These are phyloP conservation scores for Platysternon megacephalum DNA, from an alignment of 2,113 vertebrate genomes.

Conservation along the genomic window DNA sequence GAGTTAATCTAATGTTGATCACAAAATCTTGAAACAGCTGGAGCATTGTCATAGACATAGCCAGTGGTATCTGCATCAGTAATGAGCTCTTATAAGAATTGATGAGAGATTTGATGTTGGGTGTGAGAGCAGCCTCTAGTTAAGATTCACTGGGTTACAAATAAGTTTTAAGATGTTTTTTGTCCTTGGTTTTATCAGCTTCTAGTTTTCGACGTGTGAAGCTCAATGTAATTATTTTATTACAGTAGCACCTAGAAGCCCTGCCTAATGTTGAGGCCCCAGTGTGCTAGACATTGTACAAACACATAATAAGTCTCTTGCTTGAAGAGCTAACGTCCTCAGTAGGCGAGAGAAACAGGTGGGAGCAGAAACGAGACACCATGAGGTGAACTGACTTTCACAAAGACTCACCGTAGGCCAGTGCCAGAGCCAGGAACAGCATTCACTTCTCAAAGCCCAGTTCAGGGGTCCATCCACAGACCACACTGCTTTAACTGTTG, in stretches of 20 bases:
- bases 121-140: neutral
- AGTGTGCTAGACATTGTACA: neutral
- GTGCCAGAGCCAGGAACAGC: neutral
- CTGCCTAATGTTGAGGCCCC: neutral
- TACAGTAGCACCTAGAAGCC: neutral
- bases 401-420: accelerated
- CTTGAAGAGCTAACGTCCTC: neutral
- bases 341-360: neutral
- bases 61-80: neutral
- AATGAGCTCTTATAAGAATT: neutral
- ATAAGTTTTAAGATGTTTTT: neutral
- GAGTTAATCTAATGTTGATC: neutral
- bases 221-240: neutral
- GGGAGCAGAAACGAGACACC: neutral
- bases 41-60: neutral
- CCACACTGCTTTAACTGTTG: neutral
- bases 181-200: neutral
- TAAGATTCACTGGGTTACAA: neutral
- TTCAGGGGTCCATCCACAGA: neutral
- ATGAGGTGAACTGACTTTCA: neutral
- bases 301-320: neutral
- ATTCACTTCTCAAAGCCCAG: neutral
- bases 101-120: neutral
- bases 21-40: neutral
- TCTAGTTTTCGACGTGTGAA: neutral